A percentile compares a stretch with the other conserved stretches of the same genome.
Conservation (phyloP, 2,888 invertebrate species). For the Philaethria dido region DNA sequence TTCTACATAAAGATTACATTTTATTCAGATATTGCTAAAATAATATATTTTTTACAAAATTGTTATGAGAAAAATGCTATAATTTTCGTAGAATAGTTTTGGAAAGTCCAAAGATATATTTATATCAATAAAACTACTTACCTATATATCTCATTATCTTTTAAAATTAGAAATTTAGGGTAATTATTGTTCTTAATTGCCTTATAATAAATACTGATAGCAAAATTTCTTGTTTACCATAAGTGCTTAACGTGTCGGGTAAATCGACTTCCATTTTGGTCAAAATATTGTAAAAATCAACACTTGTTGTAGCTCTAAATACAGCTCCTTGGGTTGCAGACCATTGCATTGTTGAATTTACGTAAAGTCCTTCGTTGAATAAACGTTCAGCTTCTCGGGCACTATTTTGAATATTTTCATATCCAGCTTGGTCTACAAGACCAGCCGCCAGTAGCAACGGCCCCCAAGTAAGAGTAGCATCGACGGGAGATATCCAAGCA, state of each 20-base stretch:
- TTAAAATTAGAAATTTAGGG: too few relatives aligned
- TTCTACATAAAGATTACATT: slow-evolving; percentile 53
- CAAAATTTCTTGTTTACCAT: slow-evolving; percentile 28
- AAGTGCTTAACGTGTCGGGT: slow-evolving; percentile 30
- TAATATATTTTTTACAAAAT: background rate
- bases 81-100: too few relatives aligned
- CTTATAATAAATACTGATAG: too few relatives aligned
- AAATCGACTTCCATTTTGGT: slow-evolving; percentile 65
- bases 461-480: slow-evolving; percentile 93
- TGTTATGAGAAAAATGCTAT: too few relatives aligned
- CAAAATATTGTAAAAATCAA: slow-evolving; percentile 93
- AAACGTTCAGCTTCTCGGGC: slow-evolving; percentile 83
- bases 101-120: too few relatives aligned
- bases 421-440: slow-evolving; percentile 87
- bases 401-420: slow-evolving; percentile 80
- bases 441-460: slow-evolving; percentile 89
- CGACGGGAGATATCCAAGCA: slow-evolving; percentile 95
- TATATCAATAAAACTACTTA: too few relatives aligned
- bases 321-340: slow-evolving; percentile 85
- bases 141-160: too few relatives aligned
- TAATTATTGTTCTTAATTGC: too few relatives aligned
- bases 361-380: slow-evolving; percentile 83
- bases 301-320: slow-evolving; percentile 82
- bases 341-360: slow-evolving; percentile 86
- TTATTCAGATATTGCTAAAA: background rate